Conservation (phyloP, 2,888 invertebrate genomes). For the Liposcelis brunnea region DNA sequence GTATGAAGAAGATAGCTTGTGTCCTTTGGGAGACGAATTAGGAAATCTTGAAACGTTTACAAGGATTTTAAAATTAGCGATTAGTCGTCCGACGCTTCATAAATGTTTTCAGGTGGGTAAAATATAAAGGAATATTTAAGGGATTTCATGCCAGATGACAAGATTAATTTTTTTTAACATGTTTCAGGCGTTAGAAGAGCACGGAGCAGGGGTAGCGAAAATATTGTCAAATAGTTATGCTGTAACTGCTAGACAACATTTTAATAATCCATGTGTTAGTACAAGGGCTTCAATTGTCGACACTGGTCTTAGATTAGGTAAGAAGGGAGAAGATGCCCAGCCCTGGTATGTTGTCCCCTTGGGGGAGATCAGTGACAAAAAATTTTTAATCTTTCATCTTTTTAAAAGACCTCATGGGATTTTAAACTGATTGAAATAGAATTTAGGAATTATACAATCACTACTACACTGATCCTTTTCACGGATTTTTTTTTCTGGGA, state of each 20-base stretch:
- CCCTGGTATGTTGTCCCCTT: too few relatives aligned
- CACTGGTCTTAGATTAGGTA: slow-evolving; percentile 17
- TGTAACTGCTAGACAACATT: background rate
- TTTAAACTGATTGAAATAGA: too few relatives aligned
- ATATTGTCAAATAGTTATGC: slow-evolving; percentile 17
- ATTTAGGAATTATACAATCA: too few relatives aligned
- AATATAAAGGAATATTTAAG: too few relatives aligned
- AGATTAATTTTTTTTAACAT: slow-evolving; percentile 3
- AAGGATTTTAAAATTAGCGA: slow-evolving; percentile 48
- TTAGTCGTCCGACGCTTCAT: slow-evolving; percentile 45
- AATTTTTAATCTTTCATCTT: too few relatives aligned
- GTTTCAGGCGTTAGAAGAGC: slow-evolving; percentile 39
- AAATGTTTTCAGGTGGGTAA: slow-evolving; percentile 52
- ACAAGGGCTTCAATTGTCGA: slow-evolving; percentile 15
- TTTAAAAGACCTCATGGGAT: too few relatives aligned
- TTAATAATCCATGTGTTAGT: slow-evolving; percentile 7
- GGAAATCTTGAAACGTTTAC: slow-evolving; percentile 50
- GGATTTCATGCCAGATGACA: too few relatives aligned
- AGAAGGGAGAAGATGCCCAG: too few relatives aligned
- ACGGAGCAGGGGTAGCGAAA: slow-evolving; percentile 39
- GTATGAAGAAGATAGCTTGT: slow-evolving; percentile 47
- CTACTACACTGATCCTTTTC: too few relatives aligned
- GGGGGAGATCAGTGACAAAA: too few relatives aligned
- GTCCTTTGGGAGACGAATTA: slow-evolving; percentile 49
- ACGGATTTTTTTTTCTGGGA: too few relatives aligned